Base-by-base conservation (phyloP, 2,113 vertebrate genomes). In the Leptobrachium leishanense region DNA sequence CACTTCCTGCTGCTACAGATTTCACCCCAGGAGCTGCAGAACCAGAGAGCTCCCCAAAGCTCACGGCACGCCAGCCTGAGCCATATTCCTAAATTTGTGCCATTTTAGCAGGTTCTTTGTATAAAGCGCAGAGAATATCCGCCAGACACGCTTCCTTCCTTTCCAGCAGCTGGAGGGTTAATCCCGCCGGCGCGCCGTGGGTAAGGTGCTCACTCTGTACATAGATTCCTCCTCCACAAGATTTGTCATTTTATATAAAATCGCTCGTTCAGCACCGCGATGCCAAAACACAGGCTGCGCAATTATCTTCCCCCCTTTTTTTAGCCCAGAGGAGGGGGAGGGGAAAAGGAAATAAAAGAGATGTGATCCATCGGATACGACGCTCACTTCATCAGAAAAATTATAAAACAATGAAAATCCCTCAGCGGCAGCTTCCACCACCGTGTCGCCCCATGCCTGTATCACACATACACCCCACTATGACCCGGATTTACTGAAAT, bases 201-300 rank as follows among this genome's bases (percentile, higher is more conserved):
- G 59, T 67, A 59, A 79, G 77, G 69, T 72, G 66, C 67, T 72
- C 7, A 20, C 57, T 13, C 46, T 53, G 2, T 66, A 13, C 62
- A 43, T 13, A 46, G 11, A 40, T 72, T 43, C 50, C 77, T 79
- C 46, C 44, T 4, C n/a, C 43, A 71, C 55, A 20, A 40, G 2
- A 3, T 63, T 70, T 63, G 41, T 2, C 39, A 57, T 64, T 79
- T 50, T 53, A 72, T 20, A 55, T 39, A 57, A 66, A 66, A 72
- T 79, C 71, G 68, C 70, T 73, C 77, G 55, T 66, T 79, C 76
- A 77, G 68, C 68, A 50, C 43, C 5, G 2, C 65, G 57, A 63
- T 64, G 43, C 68, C 41, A 20, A 63, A 72, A 66, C 39, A 15
- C 59, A 71, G 55, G 62, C 42, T 9, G 10, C 40, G 43, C 72